phyloP scores from a whole-genome alignment of 2,888 invertebrate species.

The Drosophila dives region DNA sequence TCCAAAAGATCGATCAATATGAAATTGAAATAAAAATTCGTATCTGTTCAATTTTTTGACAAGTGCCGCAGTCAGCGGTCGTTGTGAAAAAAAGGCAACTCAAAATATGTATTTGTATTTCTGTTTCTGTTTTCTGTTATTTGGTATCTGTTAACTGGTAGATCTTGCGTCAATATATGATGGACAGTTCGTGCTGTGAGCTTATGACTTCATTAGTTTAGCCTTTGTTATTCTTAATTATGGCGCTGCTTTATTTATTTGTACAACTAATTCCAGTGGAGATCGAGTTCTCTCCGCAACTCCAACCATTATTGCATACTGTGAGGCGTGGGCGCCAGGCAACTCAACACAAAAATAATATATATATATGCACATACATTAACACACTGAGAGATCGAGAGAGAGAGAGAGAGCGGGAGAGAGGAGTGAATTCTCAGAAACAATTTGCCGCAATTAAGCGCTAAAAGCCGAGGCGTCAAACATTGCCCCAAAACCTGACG shows the following conservation, averaged over 20 bases:
- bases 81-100: slow-evolving; percentile 20
- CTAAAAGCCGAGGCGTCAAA: slow-evolving; percentile 63
- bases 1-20: slow-evolving; percentile 82
- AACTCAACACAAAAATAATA: background rate
- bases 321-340: slow-evolving; percentile 49
- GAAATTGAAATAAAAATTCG: slow-evolving; percentile 82
- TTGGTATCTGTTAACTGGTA: background rate
- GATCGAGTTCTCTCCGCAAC: background rate
- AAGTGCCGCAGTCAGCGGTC: slow-evolving; percentile 82
- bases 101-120: slow-evolving; percentile 5
- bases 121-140: slow-evolving; percentile 3
- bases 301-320: slow-evolving; percentile 33
- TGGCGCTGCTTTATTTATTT: slow-evolving; percentile 70
- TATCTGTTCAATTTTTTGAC: slow-evolving; percentile 82
- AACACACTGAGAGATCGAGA: slow-evolving; percentile 3
- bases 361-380: slow-evolving; percentile 46
- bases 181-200: slow-evolving; percentile 63
- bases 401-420: background rate
- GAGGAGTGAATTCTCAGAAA: slow-evolving; percentile 39
- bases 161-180: slow-evolving; percentile 41
- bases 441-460: slow-evolving; percentile 75
- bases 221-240: slow-evolving; percentile 80
- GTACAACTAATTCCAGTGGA: slow-evolving; percentile 71
- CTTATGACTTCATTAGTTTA: slow-evolving; percentile 73
- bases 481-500: slow-evolving; percentile 26